A percentile compares a stretch with the other conserved stretches of the same genome.
These are phyloP conservation scores for Alouatta palliata DNA, from an alignment of 2,113 vertebrate genomes.

Conservation along the genomic window DNA sequence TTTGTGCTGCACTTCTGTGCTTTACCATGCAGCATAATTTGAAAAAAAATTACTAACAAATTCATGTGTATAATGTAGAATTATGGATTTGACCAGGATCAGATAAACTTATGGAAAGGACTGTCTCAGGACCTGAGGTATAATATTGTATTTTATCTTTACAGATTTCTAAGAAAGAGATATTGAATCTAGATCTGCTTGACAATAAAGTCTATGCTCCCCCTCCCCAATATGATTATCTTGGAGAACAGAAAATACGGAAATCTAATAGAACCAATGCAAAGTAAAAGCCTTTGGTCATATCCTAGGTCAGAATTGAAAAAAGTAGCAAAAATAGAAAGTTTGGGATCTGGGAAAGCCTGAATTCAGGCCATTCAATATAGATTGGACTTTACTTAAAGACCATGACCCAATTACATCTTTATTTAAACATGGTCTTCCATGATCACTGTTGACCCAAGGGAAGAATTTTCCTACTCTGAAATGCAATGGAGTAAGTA, in stretches of 20 bases:
- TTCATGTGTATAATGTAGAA: background rate
- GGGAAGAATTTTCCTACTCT: background rate
- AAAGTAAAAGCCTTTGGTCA: background rate
- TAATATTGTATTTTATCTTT: background rate
- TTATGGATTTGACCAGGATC: background rate
- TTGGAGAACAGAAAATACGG: background rate
- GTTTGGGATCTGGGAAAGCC: background rate
- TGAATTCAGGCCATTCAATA: background rate
- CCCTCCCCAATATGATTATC: background rate
- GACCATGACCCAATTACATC: background rate
- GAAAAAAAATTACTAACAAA: background rate
- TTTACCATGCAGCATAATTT: background rate
- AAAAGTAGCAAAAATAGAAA: background rate
- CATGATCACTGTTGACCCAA: background rate
- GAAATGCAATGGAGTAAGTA: background rate
- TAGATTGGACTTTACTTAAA: background rate
- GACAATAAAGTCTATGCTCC: background rate
- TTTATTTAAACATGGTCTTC: background rate
- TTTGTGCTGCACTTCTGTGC: background rate
- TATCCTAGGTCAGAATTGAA: background rate
- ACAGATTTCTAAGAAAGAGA: background rate
- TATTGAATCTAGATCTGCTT: background rate
- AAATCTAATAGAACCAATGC: background rate
- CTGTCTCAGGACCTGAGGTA: background rate
- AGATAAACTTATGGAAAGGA: background rate